These are phyloP conservation scores for Drosophila pseudoananassae DNA, from an alignment of 1,140 invertebrate species.

Conservation along the genomic window DNA sequence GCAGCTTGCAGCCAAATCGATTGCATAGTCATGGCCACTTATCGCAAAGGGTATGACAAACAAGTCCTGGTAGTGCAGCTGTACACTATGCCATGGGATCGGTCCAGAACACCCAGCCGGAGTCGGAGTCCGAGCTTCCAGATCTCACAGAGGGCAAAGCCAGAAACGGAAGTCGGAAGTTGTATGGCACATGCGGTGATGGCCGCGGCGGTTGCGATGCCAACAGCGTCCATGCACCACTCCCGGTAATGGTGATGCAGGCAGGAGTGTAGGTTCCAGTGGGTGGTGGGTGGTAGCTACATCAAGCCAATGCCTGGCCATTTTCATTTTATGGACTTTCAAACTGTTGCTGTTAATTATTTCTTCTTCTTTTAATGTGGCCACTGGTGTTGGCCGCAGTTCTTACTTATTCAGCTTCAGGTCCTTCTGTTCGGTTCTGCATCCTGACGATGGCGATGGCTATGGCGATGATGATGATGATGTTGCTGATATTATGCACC, in stretches of 20 bases:
- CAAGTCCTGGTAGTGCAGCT: conserved; percentile 7
- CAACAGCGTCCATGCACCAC: conserved; percentile 18
- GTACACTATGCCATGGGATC: conserved; percentile 8
- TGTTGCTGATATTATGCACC: conserved; percentile 74
- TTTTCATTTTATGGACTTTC: conserved; percentile 82
- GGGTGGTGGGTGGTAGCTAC: conserved; percentile 5
- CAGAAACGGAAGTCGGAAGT: conserved; percentile 73
- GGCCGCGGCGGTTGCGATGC: conserved; percentile 25
- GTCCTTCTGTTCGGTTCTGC: conserved; percentile 12
- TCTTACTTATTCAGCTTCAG: conserved; percentile 53
- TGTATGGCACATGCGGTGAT: conserved; percentile 77
- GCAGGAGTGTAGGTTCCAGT: not conserved
- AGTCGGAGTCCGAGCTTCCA: conserved; percentile 22
- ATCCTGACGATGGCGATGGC: conserved; percentile 26
- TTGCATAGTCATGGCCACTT: conserved; percentile 35
- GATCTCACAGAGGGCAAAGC: conserved; percentile 47
- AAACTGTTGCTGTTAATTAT: conserved; percentile 82
- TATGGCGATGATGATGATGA: conserved; percentile 51
- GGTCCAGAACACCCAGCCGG: not conserved
- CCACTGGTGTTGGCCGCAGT: conserved; percentile 63
- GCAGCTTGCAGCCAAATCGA: conserved; percentile 22
- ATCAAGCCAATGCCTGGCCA: conserved; percentile 44
- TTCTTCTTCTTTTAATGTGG: conserved; percentile 82
- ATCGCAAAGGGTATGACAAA: conserved; percentile 31
- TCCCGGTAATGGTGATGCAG: conserved; percentile 41